phyloP scores from a whole-genome alignment of 1,140 invertebrate species.

The Heliconius melpomene region DNA sequence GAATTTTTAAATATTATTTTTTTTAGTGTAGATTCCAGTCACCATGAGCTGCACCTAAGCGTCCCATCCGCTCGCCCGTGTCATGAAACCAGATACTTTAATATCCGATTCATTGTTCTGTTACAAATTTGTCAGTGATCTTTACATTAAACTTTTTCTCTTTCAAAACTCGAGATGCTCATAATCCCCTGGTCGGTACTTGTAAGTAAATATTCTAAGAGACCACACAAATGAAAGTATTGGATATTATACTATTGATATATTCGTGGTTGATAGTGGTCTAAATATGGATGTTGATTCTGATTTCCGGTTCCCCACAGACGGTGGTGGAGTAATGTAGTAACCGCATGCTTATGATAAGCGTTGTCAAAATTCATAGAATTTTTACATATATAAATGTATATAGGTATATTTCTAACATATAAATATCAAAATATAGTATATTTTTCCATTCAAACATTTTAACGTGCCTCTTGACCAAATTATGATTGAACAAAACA shows the following conservation, averaged over 20 bases:
- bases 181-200: conserved; percentile 68
- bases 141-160: conserved; percentile 79
- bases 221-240: conserved; percentile 75
- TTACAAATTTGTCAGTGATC: conserved; percentile 81
- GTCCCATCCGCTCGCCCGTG: conserved; percentile 73
- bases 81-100: conserved; percentile 79
- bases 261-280: conserved; percentile 47
- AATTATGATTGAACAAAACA: neutral
- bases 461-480: neutral
- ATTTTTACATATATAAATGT: too few relatives aligned
- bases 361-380: conserved; percentile 23
- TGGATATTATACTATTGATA: conserved; percentile 48
- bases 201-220: conserved; percentile 69
- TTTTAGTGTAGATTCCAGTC: conserved; percentile 15
- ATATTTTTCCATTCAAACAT: neutral
- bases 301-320: conserved; percentile 54
- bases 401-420: too few relatives aligned
- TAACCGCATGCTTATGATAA: conserved; percentile 24
- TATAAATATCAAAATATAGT: conserved; percentile 31
- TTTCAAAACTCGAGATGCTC: conserved; percentile 75
- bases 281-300: conserved; percentile 51
- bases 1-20: neutral
- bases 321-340: conserved; percentile 46
- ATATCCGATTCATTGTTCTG: conserved; percentile 81
- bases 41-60: conserved; percentile 51